These are phyloP conservation scores for Pseudolaguvia tuberculata DNA, from an alignment of 2,113 vertebrate species.

Conservation along the genomic window DNA sequence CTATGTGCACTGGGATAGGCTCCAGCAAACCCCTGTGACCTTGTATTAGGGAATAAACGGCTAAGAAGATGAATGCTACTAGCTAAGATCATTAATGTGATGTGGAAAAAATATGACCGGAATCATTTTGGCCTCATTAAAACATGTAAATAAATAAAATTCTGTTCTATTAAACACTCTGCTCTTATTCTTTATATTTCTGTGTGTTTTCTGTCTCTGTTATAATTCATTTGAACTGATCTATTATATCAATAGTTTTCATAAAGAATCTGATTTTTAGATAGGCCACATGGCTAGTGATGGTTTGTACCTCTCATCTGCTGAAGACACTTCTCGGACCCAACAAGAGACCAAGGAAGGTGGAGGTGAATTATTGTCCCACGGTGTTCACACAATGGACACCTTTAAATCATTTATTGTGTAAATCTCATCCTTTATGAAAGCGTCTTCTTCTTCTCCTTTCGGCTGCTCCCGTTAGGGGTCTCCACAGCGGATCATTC, in stretches of 20 bases:
- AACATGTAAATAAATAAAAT: neutral
- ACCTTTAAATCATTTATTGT: neutral
- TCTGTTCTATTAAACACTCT: neutral
- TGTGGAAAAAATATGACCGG: neutral
- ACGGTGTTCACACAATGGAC: neutral
- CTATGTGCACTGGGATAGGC: too few species aligned
- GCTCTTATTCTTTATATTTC: neutral
- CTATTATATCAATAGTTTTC: neutral
- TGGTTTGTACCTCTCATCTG: slow-evolving; percentile 39
- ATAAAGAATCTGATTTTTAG: slow-evolving; percentile 49
- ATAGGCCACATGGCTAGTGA: slow-evolving; percentile 36
- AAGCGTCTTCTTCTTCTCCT: too few species aligned
- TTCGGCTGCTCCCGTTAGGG: too few species aligned
- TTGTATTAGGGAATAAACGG: too few species aligned
- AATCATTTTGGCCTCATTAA: too few species aligned
- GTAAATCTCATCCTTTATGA: neutral
- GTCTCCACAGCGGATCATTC: too few species aligned
- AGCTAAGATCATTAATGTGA: neutral
- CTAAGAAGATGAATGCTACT: too few species aligned
- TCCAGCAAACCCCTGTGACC: too few species aligned
- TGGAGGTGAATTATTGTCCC: slow-evolving; percentile 12
- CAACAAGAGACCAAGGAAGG: slow-evolving; percentile 31
- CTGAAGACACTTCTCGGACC: slow-evolving; percentile 22
- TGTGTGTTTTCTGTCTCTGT: neutral
- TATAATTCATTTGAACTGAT: neutral